phyloP scores from a whole-genome alignment of 2,113 vertebrate genomes.

The Laticauda colubrina region DNA sequence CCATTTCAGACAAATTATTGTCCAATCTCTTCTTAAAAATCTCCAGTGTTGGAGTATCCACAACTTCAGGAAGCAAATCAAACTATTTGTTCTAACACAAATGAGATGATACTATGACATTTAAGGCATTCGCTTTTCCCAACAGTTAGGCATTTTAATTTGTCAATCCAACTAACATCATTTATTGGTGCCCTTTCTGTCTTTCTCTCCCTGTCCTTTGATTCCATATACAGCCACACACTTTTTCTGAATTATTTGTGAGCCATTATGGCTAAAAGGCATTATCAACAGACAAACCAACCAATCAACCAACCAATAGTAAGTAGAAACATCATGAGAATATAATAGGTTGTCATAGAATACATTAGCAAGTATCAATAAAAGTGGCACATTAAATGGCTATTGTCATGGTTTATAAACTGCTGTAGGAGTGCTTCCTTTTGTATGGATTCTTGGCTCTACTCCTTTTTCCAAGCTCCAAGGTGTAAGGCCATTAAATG shows the following conservation, averaged over 20 bases:
- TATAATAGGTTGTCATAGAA: not conserved
- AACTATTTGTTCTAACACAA: not conserved
- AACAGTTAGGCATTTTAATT: not conserved
- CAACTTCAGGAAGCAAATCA: not conserved
- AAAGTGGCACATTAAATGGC: not conserved
- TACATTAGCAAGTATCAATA: slow-evolving; percentile 3
- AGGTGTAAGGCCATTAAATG: not conserved
- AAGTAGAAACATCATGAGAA: not conserved
- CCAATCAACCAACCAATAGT: no score
- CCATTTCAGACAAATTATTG: not conserved
- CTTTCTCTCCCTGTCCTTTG: not conserved
- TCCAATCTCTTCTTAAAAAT: not conserved
- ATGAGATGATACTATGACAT: not conserved
- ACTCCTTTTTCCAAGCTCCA: not conserved
- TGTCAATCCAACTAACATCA: not conserved
- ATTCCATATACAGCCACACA: not conserved
- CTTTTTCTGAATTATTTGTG: not conserved
- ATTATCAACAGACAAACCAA: not conserved
- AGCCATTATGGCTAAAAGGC: not conserved
- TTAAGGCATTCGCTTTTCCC: not conserved
- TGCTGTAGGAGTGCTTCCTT: not conserved
- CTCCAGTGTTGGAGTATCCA: not conserved
- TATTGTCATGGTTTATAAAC: not conserved
- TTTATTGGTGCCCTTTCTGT: not conserved
- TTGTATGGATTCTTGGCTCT: not conserved